A percentile compares a stretch with the other conserved stretches of the same genome.
These are phyloP conservation scores for Leptogaster cylindrica DNA, from an alignment of 2,888 invertebrate species.

Conservation along the genomic window DNA sequence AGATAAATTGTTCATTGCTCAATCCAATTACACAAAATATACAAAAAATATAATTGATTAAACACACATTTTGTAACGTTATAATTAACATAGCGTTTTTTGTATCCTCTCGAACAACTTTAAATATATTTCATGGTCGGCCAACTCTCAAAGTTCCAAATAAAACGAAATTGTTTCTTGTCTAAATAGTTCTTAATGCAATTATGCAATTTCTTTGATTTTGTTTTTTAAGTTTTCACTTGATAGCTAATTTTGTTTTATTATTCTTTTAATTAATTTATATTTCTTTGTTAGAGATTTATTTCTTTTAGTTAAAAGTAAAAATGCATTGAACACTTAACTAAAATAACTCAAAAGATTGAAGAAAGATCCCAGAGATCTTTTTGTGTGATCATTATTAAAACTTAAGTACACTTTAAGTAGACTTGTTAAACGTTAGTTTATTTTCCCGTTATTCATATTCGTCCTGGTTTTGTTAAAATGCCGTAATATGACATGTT, in stretches of 20 bases:
- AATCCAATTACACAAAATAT: conserved; percentile 20
- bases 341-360: conserved; percentile 32
- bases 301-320: conserved; percentile 11
- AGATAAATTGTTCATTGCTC: conserved; percentile 30
- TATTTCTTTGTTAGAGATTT: conserved; percentile 19
- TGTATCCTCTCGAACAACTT: no score
- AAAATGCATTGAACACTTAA: conserved; percentile 16
- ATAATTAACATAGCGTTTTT: neutral
- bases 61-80: neutral
- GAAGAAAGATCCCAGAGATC: conserved; percentile 17
- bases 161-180: conserved; percentile 34
- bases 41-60: neutral
- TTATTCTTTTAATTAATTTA: conserved; percentile 20
- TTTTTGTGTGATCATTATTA: conserved; percentile 35
- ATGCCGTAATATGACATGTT: no score
- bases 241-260: conserved; percentile 20
- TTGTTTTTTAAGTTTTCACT: conserved; percentile 28
- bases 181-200: conserved; percentile 19
- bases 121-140: conserved; percentile 15
- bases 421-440: neutral
- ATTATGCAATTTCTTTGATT: conserved; percentile 10
- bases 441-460: conserved; percentile 4
- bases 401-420: conserved; percentile 18
- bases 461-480: conserved; percentile 17
- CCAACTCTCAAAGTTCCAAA: conserved; percentile 34